Percentiles rank a stretch among this genome's conserved stretches.
phyloP scores from a whole-genome alignment of 2,113 vertebrate species.

The Argyrosomus japonicus region DNA sequence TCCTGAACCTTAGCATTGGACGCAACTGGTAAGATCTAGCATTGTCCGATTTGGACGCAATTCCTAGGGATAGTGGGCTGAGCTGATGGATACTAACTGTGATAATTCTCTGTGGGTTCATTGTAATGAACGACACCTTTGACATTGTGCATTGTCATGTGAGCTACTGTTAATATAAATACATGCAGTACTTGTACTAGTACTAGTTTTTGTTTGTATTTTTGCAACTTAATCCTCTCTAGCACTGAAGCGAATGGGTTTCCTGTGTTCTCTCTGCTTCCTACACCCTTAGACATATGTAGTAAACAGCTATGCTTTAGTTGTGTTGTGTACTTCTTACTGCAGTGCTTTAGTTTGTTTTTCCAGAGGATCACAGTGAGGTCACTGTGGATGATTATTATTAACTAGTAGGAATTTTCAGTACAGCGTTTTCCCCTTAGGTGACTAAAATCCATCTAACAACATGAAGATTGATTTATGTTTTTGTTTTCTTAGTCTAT shows the following conservation, averaged over 20 bases:
- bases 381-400: slow-evolving; percentile 12
- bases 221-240: slow-evolving; percentile 50
- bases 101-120: not conserved
- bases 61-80: not conserved
- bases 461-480: not conserved
- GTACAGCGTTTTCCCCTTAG: not conserved
- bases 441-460: not conserved
- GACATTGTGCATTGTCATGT: slow-evolving; percentile 1
- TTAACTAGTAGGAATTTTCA: not conserved
- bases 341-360: not conserved
- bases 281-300: slow-evolving; percentile 12
- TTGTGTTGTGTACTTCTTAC: not conserved
- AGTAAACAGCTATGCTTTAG: slow-evolving; percentile 14
- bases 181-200: slow-evolving; percentile 13
- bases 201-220: slow-evolving; percentile 34
- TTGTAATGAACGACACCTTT: slow-evolving; percentile 8
- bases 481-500: not conserved
- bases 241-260: not conserved
- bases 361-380: slow-evolving; percentile 17
- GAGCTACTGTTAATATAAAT: slow-evolving; percentile 3
- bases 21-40: not conserved
- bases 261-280: slow-evolving; percentile 23
- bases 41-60: not conserved
- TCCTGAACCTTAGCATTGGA: not conserved
- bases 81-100: slow-evolving; percentile 15